phyloP scores from a whole-genome alignment of 1,140 invertebrate genomes.

The Caerostris darwini region DNA sequence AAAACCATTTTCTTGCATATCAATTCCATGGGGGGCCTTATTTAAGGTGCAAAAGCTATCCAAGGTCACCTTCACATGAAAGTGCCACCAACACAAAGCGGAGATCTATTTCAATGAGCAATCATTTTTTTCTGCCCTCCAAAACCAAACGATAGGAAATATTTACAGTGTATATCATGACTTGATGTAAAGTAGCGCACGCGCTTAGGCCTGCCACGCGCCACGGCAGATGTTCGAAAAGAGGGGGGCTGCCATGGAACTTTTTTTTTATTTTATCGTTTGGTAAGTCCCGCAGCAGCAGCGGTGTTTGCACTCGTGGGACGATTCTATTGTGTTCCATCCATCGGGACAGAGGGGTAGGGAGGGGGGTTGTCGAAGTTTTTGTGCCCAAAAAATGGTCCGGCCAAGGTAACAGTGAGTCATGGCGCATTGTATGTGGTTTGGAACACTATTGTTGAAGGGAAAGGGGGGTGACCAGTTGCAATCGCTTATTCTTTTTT shows the following conservation, averaged over 20 bases:
- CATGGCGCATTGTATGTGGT: slow-evolving; percentile 43
- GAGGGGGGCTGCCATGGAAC: not conserved
- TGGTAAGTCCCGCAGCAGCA: not conserved
- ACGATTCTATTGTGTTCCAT: slow-evolving; percentile 58
- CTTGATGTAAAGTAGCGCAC: slow-evolving; percentile 43
- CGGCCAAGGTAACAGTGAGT: slow-evolving; percentile 29
- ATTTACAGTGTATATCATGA: slow-evolving; percentile 45
- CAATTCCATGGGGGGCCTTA: slow-evolving; percentile 4
- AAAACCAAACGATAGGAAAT: slow-evolving; percentile 4
- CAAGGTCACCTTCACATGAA: slow-evolving; percentile 52
- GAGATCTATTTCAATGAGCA: not conserved
- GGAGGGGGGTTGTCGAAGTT: slow-evolving; percentile 2
- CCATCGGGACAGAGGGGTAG: slow-evolving; percentile 27
- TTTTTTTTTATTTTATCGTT: slow-evolving; percentile 18
- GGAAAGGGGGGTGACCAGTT: slow-evolving; percentile 45
- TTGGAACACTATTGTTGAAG: slow-evolving; percentile 11
- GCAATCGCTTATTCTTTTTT: not conserved
- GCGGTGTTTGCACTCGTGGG: slow-evolving; percentile 67
- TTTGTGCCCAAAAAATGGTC: slow-evolving; percentile 22
- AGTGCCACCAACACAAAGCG: slow-evolving; percentile 20
- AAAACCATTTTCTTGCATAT: not conserved
- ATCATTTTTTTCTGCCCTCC: not conserved
- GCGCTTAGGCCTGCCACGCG: slow-evolving; percentile 58
- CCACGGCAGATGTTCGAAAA: slow-evolving; percentile 55
- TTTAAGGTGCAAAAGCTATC: slow-evolving; percentile 2